Percentiles rank a stretch among this genome's conserved stretches.
phyloP scores from a whole-genome alignment of 37 sponge, comb jelly and placozoan species.

The Ianthella basta region DNA sequence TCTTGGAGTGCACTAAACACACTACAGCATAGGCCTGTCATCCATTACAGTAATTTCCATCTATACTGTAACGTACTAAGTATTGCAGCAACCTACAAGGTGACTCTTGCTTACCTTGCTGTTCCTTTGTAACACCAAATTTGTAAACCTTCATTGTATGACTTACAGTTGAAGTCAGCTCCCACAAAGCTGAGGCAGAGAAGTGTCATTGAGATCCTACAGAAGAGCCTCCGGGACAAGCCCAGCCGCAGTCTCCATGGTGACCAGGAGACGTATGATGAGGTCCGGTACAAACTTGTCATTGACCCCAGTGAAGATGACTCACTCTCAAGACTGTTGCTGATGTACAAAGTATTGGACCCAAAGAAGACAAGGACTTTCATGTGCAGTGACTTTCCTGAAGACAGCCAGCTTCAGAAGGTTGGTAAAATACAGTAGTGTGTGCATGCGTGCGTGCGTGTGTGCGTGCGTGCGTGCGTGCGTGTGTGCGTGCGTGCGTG shows the following conservation, averaged over 20 bases:
- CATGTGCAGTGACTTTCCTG: conserved; percentile 88
- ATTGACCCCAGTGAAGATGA: conserved; percentile 75
- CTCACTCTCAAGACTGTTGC: conserved; percentile 71
- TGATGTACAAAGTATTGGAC: conserved; percentile 68
- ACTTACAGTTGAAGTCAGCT: neutral
- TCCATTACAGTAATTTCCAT: too few species aligned
- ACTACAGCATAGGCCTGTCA: too few species aligned
- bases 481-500: neutral
- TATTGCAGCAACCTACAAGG: too few species aligned
- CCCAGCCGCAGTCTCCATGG: conserved; percentile 17
- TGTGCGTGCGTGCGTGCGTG: neutral
- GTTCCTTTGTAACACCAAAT: too few species aligned
- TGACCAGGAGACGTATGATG: conserved; percentile 52
- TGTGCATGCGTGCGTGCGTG: too few species aligned
- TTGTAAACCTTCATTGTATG: too few species aligned
- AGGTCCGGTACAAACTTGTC: conserved; percentile 72
- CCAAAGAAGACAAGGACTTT: conserved; percentile 65
- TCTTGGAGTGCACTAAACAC: conserved; percentile 27
- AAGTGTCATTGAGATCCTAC: conserved; percentile 59
- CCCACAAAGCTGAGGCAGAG: conserved; percentile 23
- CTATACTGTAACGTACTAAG: too few species aligned
- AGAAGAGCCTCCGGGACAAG: conserved; percentile 63
- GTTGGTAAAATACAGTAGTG: too few species aligned
- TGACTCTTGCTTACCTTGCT: too few species aligned
- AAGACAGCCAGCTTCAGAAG: conserved; percentile 82